These are phyloP conservation scores for Microhierax caerulescens DNA, from an alignment of 2,797 vertebrate genomes.

Conservation along the genomic window DNA sequence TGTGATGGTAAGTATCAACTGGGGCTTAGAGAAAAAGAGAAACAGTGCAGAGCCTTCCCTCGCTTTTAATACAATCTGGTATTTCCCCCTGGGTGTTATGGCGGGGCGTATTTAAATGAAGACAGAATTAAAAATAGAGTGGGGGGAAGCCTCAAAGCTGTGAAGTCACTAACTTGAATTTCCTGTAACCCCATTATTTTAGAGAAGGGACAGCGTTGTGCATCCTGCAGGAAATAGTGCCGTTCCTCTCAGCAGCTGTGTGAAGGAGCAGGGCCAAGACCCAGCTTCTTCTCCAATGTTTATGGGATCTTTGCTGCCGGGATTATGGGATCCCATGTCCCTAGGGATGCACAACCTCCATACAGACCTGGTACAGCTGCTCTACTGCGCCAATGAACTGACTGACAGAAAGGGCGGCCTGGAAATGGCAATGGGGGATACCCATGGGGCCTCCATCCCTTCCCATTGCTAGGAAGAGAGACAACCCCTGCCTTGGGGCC, in stretches of 20 bases:
- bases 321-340: background rate
- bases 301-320: background rate
- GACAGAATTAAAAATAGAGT: background rate
- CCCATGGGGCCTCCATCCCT: rapidly evolving
- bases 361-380: background rate
- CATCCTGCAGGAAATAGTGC: background rate
- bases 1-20: background rate
- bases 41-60: background rate
- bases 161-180: background rate
- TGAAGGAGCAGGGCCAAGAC: background rate
- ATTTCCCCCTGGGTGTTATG: background rate
- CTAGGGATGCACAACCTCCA: background rate
- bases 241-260: background rate
- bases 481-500: background rate
- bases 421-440: rapidly evolving
- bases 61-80: background rate
- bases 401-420: background rate
- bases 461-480: background rate
- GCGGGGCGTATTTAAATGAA: background rate
- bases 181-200: background rate
- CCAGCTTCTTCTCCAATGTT: background rate
- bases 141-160: background rate
- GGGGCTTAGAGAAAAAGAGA: background rate
- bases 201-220: background rate
- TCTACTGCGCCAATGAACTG: background rate